A percentile compares a stretch with the other conserved stretches of the same genome.
These are phyloP conservation scores for Chloroceryle inda DNA, from an alignment of 2,797 vertebrate species.

Conservation along the genomic window DNA sequence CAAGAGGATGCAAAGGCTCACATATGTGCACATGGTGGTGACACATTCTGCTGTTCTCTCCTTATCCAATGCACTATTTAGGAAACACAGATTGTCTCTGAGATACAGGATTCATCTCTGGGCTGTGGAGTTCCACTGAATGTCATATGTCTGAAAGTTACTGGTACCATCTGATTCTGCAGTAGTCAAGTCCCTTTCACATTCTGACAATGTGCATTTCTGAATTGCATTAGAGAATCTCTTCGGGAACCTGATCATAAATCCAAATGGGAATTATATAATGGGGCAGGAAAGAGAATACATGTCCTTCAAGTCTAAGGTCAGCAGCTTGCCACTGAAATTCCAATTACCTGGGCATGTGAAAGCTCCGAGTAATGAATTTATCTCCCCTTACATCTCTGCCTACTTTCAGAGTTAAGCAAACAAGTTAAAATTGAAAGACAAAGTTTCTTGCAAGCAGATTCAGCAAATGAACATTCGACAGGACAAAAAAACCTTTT, in stretches of 20 bases:
- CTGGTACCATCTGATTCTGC: background rate
- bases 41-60: rapidly evolving
- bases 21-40: rapidly evolving
- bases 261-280: background rate
- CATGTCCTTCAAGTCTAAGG: background rate
- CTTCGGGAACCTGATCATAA: background rate
- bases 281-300: background rate
- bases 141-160: background rate
- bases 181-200: background rate
- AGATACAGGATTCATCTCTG: background rate
- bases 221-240: background rate
- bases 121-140: background rate
- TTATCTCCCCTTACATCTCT: background rate
- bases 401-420: background rate
- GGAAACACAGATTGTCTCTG: background rate
- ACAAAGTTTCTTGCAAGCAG: background rate
- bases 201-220: background rate
- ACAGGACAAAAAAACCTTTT: background rate
- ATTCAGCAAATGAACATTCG: background rate
- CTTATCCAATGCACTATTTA: rapidly evolving
- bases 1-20: background rate
- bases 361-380: background rate
- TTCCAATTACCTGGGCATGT: background rate
- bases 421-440: background rate
- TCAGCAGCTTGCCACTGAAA: background rate